A percentile compares a stretch with the other conserved stretches of the same genome.
These are phyloP conservation scores for Myxocyprinus asiaticus DNA, from an alignment of 2,113 vertebrate genomes.

Conservation along the genomic window DNA sequence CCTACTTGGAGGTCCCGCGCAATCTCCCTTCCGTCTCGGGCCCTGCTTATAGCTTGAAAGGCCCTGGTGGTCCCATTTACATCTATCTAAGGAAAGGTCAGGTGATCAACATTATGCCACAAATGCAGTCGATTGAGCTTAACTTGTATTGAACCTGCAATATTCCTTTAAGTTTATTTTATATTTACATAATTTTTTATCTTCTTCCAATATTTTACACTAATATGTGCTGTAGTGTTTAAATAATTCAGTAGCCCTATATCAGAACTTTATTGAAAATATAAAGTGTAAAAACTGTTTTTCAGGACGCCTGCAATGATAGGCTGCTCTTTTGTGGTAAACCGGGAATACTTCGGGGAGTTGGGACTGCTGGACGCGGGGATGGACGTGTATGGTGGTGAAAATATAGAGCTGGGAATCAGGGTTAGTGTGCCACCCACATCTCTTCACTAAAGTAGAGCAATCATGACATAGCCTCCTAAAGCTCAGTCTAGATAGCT, in stretches of 20 bases:
- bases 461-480: slow-evolving; percentile 44
- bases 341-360: slow-evolving; percentile 91
- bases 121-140: too few relatives aligned
- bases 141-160: too few relatives aligned
- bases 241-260: not conserved
- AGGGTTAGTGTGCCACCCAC: slow-evolving; percentile 83
- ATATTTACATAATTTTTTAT: too few relatives aligned
- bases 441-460: slow-evolving; percentile 60
- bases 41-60: too few relatives aligned
- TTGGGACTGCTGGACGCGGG: slow-evolving; percentile 93
- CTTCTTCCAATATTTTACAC: too few relatives aligned
- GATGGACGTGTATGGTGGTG: slow-evolving; percentile 98
- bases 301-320: slow-evolving; percentile 95
- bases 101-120: too few relatives aligned
- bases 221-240: not conserved
- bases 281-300: slow-evolving; percentile 7
- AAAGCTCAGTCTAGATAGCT: not conserved
- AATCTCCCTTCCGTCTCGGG: too few relatives aligned
- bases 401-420: slow-evolving; percentile 98
- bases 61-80: too few relatives aligned
- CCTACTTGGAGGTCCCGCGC: too few relatives aligned
- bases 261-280: not conserved
- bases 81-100: too few relatives aligned
- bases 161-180: too few relatives aligned
- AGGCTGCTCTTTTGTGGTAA: slow-evolving; percentile 94